Conservation (phyloP, 2,888 invertebrate species). For the Melipona beecheii region DNA sequence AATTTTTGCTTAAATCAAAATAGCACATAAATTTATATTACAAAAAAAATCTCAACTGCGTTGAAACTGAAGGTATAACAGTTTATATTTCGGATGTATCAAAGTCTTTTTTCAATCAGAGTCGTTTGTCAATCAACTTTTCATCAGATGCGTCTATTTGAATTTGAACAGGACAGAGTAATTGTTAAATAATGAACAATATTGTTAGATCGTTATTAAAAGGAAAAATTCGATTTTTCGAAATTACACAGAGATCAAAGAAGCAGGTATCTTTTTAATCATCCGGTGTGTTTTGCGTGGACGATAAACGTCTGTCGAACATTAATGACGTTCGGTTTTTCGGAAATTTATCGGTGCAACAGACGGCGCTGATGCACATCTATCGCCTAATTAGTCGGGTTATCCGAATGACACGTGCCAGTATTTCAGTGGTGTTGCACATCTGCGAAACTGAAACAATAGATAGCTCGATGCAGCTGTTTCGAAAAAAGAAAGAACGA, state of each 20-base stretch:
- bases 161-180: too few relatives aligned
- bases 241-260: neutral
- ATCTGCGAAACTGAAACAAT: conserved; percentile 75
- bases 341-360: conserved; percentile 58
- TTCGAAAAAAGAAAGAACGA: conserved; percentile 50
- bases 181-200: too few relatives aligned
- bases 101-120: too few relatives aligned
- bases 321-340: conserved; percentile 33
- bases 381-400: conserved; percentile 68
- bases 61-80: too few relatives aligned
- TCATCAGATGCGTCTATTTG: too few relatives aligned
- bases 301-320: neutral
- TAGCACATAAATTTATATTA: too few relatives aligned
- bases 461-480: conserved; percentile 67
- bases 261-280: neutral
- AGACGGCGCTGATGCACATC: conserved; percentile 56
- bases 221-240: neutral
- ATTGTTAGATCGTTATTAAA: too few relatives aligned
- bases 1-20: too few relatives aligned
- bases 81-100: too few relatives aligned
- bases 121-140: too few relatives aligned
- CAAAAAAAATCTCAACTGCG: too few relatives aligned
- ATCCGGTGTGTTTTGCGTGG: neutral
- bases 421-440: conserved; percentile 59
- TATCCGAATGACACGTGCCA: conserved; percentile 67